Evolutionary conservation across 2,888 invertebrate species (phyloP), one percentile per base, ranked within the genome.

Genomic region (Hydraecia micacea): DNA sequence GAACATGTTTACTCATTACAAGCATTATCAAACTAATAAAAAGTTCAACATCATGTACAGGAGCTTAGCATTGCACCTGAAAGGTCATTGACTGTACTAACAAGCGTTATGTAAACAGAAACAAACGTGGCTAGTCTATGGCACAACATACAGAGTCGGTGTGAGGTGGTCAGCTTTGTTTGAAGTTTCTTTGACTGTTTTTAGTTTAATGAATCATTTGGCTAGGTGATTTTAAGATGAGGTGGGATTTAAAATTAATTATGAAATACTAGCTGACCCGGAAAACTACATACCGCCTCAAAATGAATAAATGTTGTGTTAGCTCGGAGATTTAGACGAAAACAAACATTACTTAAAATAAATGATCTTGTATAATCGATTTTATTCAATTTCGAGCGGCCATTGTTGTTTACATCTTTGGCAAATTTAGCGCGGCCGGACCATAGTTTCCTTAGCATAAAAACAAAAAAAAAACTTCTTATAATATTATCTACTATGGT

Each of bases 61-160:
- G n/a, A 66, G 63, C 73, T 68, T 71, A 46, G 66, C 71, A 79
- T 71, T 85, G 87, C 83, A 88, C 84, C 89, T 88, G 84, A 88
- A 88, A 88, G 87, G 77, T 84, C 81, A 80, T 18, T 79, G 74
- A 67, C 88, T 76, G 68, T 42, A 46, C 78, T 83, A 79, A 82
- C 85, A 80, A 81, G 80, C 66, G 66, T 65, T 32, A 36, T 78
- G 85, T 88, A 88, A 88, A 88, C 74, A 84, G 77, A 82, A 79
- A 86, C 80, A 77, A 84, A 75, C 75, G 73, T 52, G 42, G 77
- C 68, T 83, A 68, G 83, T 66, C 65, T 60, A 77, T 78, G 71
- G 75, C n/a, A n/a, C n/a, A n/a, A n/a, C n/a, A n/a, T n/a, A n/a
- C n/a, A n/a, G n/a, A n/a, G 84, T 76, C 65, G 62, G 69, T 76